phyloP scores from a whole-genome alignment of 2,797 vertebrate species.

The Falco biarmicus region DNA sequence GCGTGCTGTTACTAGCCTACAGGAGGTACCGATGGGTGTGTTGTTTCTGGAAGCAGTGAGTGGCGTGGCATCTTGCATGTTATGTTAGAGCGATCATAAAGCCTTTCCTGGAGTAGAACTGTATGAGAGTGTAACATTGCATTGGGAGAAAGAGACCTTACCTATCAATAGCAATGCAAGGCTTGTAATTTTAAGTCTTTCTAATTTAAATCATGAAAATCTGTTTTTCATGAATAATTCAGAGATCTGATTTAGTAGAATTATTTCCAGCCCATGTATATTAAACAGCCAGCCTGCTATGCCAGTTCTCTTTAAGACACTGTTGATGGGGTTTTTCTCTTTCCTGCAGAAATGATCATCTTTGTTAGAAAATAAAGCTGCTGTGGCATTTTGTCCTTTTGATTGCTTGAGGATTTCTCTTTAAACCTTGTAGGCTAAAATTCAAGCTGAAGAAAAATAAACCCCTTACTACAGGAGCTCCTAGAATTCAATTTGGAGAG shows the following conservation, averaged over 20 bases:
- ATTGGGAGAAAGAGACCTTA: neutral
- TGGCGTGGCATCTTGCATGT: neutral
- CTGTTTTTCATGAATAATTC: constrained; percentile 62
- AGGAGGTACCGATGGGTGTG: neutral
- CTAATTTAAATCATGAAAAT: constrained; percentile 59
- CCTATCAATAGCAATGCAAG: constrained; percentile 33
- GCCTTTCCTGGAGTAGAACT: constrained; percentile 8
- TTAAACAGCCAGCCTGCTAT: constrained; percentile 49
- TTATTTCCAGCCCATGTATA: constrained; percentile 62
- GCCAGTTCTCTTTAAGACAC: constrained; percentile 32
- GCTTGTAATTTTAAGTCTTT: constrained; percentile 56
- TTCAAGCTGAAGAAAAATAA: constrained; percentile 61
- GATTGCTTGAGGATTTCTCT: constrained; percentile 31
- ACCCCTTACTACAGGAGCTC: constrained; percentile 54
- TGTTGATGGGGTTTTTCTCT: constrained; percentile 39
- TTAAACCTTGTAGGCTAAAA: constrained; percentile 43
- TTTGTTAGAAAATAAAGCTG: constrained; percentile 65
- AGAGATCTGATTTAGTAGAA: constrained; percentile 50
- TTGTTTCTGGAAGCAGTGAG: constrained; percentile 15
- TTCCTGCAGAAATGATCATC: constrained; percentile 49
- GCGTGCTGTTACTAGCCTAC: neutral
- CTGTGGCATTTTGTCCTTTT: constrained; percentile 54
- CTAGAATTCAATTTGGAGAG: constrained; percentile 73
- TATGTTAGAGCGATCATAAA: constrained; percentile 27
- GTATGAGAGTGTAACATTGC: neutral